Evolutionary conservation across 2,797 vertebrate species (phyloP).

Genomic region (Halcyon smyrnensis): DNA sequence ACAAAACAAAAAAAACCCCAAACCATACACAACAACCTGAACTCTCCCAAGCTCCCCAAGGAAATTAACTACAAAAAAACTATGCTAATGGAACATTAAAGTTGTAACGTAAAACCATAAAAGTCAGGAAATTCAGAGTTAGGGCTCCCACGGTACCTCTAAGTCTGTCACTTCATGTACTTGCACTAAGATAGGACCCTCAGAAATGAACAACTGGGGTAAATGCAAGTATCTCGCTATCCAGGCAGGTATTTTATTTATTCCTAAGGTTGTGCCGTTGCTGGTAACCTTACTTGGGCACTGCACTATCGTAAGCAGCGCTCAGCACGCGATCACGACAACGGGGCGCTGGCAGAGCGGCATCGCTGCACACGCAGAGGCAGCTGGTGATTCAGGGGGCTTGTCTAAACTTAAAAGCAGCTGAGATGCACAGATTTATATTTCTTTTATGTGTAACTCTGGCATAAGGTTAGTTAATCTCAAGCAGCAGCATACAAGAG

Average conservation of each 20-base stretch:
- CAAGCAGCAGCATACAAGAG: neutral
- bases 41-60: slow-evolving; percentile 30
- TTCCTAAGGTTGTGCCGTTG: neutral
- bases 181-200: neutral
- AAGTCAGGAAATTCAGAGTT: slow-evolving; percentile 69
- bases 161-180: slow-evolving; percentile 38
- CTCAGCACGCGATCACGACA: rapidly evolving
- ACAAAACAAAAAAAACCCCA: too few species aligned
- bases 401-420: neutral
- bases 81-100: slow-evolving; percentile 62
- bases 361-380: rapidly evolving
- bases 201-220: neutral
- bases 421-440: neutral
- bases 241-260: neutral
- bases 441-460: neutral
- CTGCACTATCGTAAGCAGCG: rapidly evolving
- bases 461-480: neutral
- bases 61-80: slow-evolving; percentile 67
- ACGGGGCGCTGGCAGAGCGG: rapidly evolving
- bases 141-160: slow-evolving; percentile 53
- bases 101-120: slow-evolving; percentile 63
- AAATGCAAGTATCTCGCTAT: neutral
- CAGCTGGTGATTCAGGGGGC: rapidly evolving
- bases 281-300: neutral
- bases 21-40: neutral